Conservation (phyloP, 2,888 invertebrate genomes). For the Luffia ferchaultella region DNA sequence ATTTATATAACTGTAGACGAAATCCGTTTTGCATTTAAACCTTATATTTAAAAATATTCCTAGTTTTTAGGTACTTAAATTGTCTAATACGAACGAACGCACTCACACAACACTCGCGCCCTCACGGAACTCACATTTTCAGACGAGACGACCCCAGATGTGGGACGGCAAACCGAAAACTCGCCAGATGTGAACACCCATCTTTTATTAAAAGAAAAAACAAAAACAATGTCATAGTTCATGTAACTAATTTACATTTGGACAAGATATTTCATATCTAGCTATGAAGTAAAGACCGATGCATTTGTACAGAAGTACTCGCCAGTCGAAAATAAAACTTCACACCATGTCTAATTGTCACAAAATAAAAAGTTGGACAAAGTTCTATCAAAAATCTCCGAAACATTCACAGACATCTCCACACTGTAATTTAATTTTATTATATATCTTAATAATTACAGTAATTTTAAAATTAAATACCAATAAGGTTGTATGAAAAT, state of each 20-base stretch:
- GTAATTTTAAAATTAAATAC: not conserved
- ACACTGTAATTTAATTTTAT: not conserved
- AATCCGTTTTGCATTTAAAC: constrained; percentile 44
- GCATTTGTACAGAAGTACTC: no score
- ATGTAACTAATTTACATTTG: no score
- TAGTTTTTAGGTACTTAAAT: constrained; percentile 51
- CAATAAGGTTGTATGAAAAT: constrained; percentile 21
- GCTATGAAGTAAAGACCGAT: no score
- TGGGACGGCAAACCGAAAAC: no score
- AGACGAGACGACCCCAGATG: no score
- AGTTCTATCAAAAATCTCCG: not conserved
- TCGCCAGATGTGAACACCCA: no score
- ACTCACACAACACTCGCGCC: constrained; percentile 38
- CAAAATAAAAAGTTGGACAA: no score
- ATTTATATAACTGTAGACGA: constrained; percentile 43
- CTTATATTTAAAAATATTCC: constrained; percentile 46
- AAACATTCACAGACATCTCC: not conserved
- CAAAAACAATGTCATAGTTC: no score
- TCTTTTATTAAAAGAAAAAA: no score
- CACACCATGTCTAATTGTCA: no score
- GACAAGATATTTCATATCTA: no score
- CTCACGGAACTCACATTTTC: constrained; percentile 23
- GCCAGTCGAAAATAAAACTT: no score
- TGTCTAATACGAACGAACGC: constrained; percentile 29
- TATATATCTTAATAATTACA: not conserved